Evolutionary conservation across 1,140 invertebrate species (phyloP).

Genomic region (Temnothorax curvispinosus): DNA sequence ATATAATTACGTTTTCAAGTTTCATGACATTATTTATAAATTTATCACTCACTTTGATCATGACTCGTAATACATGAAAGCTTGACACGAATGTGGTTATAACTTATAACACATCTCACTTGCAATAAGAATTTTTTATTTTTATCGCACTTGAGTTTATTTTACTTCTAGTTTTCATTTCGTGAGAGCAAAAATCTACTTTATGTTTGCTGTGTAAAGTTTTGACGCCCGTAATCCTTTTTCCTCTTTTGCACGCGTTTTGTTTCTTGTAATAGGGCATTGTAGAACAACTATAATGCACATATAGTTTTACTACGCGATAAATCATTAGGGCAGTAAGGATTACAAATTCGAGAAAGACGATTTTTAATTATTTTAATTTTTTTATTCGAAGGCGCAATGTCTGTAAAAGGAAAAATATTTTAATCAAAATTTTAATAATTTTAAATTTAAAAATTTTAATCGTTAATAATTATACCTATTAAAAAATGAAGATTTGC

Average conservation of each 20-base stretch:
- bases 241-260: neutral
- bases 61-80: neutral
- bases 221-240: neutral
- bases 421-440: neutral
- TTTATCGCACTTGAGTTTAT: neutral
- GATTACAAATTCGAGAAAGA: neutral
- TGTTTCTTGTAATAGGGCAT: neutral
- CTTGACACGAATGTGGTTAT: neutral
- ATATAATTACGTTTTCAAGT: neutral
- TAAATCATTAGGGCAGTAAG: neutral
- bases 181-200: neutral
- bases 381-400: neutral
- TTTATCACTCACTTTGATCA: neutral
- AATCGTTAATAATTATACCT: neutral
- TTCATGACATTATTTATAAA: neutral
- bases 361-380: neutral
- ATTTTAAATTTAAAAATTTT: neutral
- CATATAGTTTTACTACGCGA: neutral
- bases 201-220: neutral
- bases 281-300: neutral
- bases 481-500: neutral
- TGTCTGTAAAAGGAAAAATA: neutral
- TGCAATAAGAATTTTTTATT: neutral
- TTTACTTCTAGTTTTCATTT: constrained; percentile 4
- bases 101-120: neutral